Evolutionary conservation across 2,797 vertebrate species (phyloP), one percentile per base, ranked within the genome.

Genomic region (Peromyscus eremicus): DNA sequence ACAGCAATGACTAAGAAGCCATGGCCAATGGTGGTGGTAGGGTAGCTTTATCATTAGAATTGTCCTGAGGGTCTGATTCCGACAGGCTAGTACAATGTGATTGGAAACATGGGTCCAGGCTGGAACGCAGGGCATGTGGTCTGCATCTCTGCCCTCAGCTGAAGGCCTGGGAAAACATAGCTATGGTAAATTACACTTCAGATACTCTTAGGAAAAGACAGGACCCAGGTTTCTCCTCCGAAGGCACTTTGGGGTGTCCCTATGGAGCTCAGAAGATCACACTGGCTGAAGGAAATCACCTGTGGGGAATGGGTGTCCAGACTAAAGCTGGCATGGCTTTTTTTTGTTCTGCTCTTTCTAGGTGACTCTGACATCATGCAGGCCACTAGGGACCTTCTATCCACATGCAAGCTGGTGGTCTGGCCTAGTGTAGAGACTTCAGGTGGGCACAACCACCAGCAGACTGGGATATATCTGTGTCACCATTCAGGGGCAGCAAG

Each of bases 1-100:
- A 89, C 96, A 43, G 97, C 4, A 1, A 37, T 17, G 37, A 91
- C 92, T 77, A 94, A 76, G 75, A 85, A 96, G 85, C 88, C 84
- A 40, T 0, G n/a, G 95, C 96, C 86, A 80, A 89, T 21, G 90
- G 91, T 88, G 79, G 60, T 34, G 90, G 95, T 86, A 94, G 93
- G 60, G 13, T 29, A 0, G 2, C 64, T 10, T 37, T 37, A 37
- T 95, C 91, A 84, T 91, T 77, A 94, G 89, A 82, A 92, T 66
- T 89, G 82, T 85, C 85, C 73, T 0, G 40, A 88, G 52, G 68
- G 91, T 64, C 93, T 8, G 3, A 94, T 79, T 46, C 93, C 11
- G 0, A 81, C n/a, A 82, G 96, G 94, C 86, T 89, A 80, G 16
- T 14, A 62, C 52, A 37, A 60, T 49, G 40, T 37, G 75, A 55